phyloP scores from a whole-genome alignment of 1,140 invertebrate species.

The Lithobius niger region DNA sequence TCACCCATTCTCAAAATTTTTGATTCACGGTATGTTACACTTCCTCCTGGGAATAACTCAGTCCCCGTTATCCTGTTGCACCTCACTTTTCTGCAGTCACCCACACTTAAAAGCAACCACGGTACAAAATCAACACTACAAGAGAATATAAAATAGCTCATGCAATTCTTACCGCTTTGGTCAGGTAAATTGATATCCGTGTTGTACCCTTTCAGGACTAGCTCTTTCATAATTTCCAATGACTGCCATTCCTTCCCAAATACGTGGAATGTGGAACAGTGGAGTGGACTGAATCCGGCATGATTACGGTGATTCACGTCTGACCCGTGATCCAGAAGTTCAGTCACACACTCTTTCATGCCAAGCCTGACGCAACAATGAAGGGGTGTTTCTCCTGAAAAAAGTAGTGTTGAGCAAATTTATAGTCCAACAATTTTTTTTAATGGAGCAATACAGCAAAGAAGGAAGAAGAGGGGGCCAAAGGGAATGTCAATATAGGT shows the following conservation, averaged over 20 bases:
- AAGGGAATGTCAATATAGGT: no score
- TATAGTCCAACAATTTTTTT: no score
- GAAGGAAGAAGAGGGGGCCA: no score
- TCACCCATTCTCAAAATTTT: no score
- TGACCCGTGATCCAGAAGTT: constrained; percentile 24
- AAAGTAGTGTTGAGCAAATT: neutral
- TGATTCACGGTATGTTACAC: no score
- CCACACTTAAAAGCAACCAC: no score
- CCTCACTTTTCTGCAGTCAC: no score
- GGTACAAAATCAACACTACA: no score
- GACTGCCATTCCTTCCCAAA: constrained; percentile 19
- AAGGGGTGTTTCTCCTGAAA: constrained; percentile 27
- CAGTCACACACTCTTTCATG: constrained; percentile 24
- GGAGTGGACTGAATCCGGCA: constrained; percentile 24
- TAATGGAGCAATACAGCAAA: no score
- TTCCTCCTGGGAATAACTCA: no score
- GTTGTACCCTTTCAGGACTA: constrained; percentile 27
- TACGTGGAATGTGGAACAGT: constrained; percentile 19
- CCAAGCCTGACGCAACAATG: constrained; percentile 28
- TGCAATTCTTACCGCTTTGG: constrained; percentile 16
- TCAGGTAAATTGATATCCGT: constrained; percentile 27
- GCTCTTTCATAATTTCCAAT: constrained; percentile 23
- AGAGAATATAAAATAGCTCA: no score
- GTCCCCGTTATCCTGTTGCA: no score
- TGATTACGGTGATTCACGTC: constrained; percentile 27